Base-by-base conservation (phyloP, 1,140 invertebrate species). In the Hermetia illucens region DNA sequence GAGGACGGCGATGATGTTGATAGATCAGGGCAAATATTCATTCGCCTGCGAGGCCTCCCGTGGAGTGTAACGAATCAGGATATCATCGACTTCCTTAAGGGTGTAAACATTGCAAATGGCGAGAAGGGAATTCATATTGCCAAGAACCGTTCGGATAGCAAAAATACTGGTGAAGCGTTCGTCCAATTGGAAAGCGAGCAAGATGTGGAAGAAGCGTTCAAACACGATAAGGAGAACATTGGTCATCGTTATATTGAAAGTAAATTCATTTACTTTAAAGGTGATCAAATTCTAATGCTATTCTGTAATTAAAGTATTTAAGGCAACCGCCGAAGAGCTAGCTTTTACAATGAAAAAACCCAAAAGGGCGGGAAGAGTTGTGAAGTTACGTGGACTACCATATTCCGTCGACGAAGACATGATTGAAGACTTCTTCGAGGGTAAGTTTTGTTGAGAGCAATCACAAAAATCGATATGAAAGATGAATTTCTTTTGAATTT, bases 201-300 rank as follows among this genome's bases (percentile, higher is more conserved):
- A 20, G 87, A 91, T 62, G 68, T 86, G 17, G 72, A 79, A 34
- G 68, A 70, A 45, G 88, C 85, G 24, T 68, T 83, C 29, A 77
- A 80, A 49, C 74, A 83, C 52, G 79, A 93, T 52, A 77, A 82
- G 54, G 76, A 87, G 54, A 75, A 84, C 50, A 87, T 94, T 74
- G 88, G 88, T 5, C 77, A 79, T 58, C 71, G 89, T 54, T 93
- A 91, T 46, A 89, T 92, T 61, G 87, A 91, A 74, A 84, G 85
- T 87, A 58, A 43, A 43, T 27, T 36, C 18, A 15, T 20, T 12
- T 29, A 12, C n/a, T 25, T 13, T 22, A 24, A n/a, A n/a, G n/a
- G n/a, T n/a, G n/a, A n/a, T n/a, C n/a, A n/a, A n/a, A n/a, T n/a
- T n/a, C n/a, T 15, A 10, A 30, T 20, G 10, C 34, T 4, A 22